Evolutionary conservation across 2,888 invertebrate genomes (phyloP), one percentile per base, ranked within the genome.

Genomic region (Trachelus troglodyta): DNA sequence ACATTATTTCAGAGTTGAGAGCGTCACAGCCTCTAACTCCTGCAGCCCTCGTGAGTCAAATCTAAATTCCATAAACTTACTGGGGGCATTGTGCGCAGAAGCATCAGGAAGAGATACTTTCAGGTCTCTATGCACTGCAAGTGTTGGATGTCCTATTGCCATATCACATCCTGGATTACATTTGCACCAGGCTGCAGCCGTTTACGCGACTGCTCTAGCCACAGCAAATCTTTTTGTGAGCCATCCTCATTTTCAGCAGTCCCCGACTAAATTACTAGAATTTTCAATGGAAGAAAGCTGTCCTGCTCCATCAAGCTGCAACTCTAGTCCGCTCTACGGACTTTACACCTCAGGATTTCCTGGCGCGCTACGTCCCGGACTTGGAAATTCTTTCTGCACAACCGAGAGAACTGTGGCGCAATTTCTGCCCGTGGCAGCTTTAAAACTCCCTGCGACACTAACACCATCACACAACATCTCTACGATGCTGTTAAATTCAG

Each of bases 141-240:
- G 23, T 9, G 23, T 56, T 23, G 56, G 56, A 9, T 23, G 6
- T 23, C 56, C 56, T 23, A 56, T 56, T 23, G 23, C 56, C 56
- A 56, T 56, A 56, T 23, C 56, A 9, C 23, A 56, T 9, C 56
- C 56, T 9, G 56, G 23, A 56, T 79, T 82, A 23, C 79, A 82
- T 75, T 68, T 82, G 11, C 81, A 82, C 73, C 82, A 82, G 73
- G 81, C 82, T 11, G 81, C 80, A 4, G 82, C 82, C 12, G 79
- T 82, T 69, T 82, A 82, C 34, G 81, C 82, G 9, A 79, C 81
- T 71, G 82, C 82, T 34, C 68, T 82, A 69, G 82, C 82, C 73
- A 82, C 82, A 9, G 82, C 82, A n/a, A 82, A 82, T 76, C 76
- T 82, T 35, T 82, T 82, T 34, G 79, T 78, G 31, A 76, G 77